Evolutionary conservation across 2,797 vertebrate genomes (phyloP), one percentile per base, ranked within the genome.

Genomic region (Schizopygopsis malacanthus): DNA sequence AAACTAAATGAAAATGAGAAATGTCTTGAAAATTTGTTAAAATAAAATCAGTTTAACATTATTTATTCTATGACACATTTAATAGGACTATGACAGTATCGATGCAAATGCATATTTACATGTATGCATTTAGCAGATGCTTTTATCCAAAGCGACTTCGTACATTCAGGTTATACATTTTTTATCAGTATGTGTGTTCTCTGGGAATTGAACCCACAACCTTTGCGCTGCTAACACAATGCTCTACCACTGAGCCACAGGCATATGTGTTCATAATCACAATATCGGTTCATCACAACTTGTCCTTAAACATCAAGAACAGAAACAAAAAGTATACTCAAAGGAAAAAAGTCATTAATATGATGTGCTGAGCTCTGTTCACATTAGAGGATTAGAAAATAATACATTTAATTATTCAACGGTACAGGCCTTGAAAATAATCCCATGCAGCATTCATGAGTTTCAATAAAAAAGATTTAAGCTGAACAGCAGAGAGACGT

Each of bases 391-490:
- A 84, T 84, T 83, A 83, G 79, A 72, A 50, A 75, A 80, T 41
- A 85, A 83, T 56, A 80, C 39, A 76, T 82, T 76, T 28, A 83
- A 72, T 76, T 56, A 85, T 63, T 73, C 39, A 79, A 63, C 82
- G 72, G 63, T 78, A 25, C 43, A 71, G 20, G 67, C 72, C 78
- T 79, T 54, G 67, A 75, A 69, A 56, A 45, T 43, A 83, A 87
- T 87, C 79, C 69, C 22, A 61, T 59, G 54, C 54, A 61, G 83
- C 75, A 70, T 52, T 39, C 81, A 71, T 82, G 84, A 84, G 86
- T 89, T 88, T 85, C 71, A 88, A 85, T 90, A 90, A 85, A 70
- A 11, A 47, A 61, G 77, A 87, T 85, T 78, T 76, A 87, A 87
- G 70, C 82, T 50, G 56, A 20, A 56, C 83, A 45, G 84, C 75